Evolutionary conservation across 1,140 invertebrate species (phyloP).

Genomic region (Hylaeus anthracinus): DNA sequence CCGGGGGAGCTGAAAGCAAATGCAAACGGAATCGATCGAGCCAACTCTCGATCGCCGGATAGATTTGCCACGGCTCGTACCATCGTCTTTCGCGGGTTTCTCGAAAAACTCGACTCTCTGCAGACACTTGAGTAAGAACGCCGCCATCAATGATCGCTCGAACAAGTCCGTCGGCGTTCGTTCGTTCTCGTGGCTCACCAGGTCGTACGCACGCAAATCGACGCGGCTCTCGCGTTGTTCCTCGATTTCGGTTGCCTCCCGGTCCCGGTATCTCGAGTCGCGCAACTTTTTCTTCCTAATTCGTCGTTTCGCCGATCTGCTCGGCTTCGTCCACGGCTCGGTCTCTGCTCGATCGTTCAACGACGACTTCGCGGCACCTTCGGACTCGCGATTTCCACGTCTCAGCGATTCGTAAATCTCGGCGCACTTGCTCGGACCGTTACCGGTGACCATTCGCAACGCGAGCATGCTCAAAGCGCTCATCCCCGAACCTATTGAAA

Average conservation of each 20-base stretch:
- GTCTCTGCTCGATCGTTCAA: background rate
- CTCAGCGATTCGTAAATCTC: conserved; percentile 75
- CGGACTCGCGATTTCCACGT: background rate
- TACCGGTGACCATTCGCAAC: conserved; percentile 87
- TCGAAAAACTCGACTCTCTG: conserved; percentile 84
- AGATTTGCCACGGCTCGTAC: conserved; percentile 30
- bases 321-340: conserved; percentile 30
- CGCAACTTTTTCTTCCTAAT: conserved; percentile 64
- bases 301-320: conserved; percentile 67
- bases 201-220: conserved; percentile 81
- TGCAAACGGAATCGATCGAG: too few species aligned
- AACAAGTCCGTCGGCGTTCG: conserved; percentile 88
- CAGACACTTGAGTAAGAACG: conserved; percentile 88
- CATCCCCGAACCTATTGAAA: conserved; percentile 86
- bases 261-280: conserved; percentile 55
- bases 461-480: conserved; percentile 89
- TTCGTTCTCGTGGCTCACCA: conserved; percentile 86
- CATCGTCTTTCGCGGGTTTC: conserved; percentile 42
- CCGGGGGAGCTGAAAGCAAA: conserved; percentile 54
- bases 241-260: too few species aligned
- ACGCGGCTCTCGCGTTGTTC: conserved; percentile 37
- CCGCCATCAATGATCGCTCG: conserved; percentile 88
- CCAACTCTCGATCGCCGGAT: too few species aligned
- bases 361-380: background rate
- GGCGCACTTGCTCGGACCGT: conserved; percentile 81